A percentile compares a stretch with the other conserved stretches of the same genome.
phyloP scores from a whole-genome alignment of 2,113 vertebrate species.

The Cepphus grylle region DNA sequence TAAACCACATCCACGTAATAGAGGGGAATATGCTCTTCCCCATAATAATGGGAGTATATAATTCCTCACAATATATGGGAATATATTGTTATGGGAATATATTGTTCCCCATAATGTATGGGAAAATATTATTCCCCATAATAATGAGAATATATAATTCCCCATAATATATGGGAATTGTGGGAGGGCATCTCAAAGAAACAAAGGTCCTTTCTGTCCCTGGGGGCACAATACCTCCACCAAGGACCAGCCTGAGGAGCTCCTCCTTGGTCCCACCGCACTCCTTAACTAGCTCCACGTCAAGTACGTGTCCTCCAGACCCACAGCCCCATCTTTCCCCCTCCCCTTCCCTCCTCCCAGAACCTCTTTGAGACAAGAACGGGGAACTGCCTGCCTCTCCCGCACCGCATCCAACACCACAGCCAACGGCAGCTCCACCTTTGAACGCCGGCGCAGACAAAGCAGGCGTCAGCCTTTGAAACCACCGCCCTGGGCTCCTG shows the following conservation, averaged over 20 bases:
- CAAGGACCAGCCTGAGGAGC: neutral
- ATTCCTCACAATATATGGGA: neutral
- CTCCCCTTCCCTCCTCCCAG: neutral
- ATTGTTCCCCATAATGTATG: neutral
- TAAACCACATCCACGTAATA: neutral
- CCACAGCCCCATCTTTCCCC: neutral
- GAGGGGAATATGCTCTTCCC: neutral
- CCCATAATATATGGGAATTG: neutral
- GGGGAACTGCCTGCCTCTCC: neutral
- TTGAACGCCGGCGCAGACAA: accelerated
- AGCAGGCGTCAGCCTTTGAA: neutral
- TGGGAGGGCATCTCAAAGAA: neutral
- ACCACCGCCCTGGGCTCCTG: neutral
- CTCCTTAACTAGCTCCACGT: accelerated
- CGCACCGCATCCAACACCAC: neutral
- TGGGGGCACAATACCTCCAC: neutral
- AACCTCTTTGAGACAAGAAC: accelerated
- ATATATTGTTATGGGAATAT: neutral
- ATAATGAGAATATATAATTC: neutral
- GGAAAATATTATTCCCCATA: neutral
- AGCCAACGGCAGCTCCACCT: neutral
- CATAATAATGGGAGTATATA: neutral
- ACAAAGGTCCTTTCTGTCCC: neutral
- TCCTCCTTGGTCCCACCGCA: neutral
- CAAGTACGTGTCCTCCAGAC: accelerated